phyloP scores from a whole-genome alignment of 1,140 invertebrate genomes.

The Orchestia grillus region DNA sequence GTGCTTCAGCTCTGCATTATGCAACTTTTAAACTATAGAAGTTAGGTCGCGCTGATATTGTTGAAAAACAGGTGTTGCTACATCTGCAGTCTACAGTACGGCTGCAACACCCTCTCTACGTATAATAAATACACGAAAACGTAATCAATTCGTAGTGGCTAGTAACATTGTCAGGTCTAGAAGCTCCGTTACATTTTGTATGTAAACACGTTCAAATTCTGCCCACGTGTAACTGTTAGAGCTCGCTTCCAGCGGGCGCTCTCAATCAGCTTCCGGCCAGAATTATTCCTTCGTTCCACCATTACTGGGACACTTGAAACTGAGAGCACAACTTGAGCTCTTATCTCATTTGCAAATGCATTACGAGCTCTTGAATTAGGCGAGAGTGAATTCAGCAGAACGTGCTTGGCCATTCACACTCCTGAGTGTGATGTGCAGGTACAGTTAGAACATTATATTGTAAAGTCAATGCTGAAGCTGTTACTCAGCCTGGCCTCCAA shows the following conservation, averaged over 20 bases:
- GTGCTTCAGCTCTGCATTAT: background rate
- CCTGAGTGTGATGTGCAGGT: background rate
- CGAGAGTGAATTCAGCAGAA: background rate
- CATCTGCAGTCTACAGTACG: background rate
- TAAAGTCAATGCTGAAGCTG: background rate
- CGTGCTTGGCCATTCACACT: background rate
- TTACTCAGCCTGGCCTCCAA: background rate
- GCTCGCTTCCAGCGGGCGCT: background rate
- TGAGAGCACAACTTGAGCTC: background rate
- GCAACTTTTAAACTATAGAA: background rate
- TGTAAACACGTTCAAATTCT: background rate
- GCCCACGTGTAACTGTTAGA: background rate
- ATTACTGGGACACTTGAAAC: background rate
- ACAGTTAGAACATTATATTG: background rate
- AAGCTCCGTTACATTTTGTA: background rate
- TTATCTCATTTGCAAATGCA: background rate
- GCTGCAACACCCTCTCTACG: background rate
- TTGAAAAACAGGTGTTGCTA: background rate
- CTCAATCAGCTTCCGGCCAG: background rate
- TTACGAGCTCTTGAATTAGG: background rate
- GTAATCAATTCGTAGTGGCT: background rate
- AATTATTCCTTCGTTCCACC: background rate
- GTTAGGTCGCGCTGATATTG: background rate
- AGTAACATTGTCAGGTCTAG: background rate
- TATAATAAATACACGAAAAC: background rate